These are phyloP conservation scores for Diadromus collaris DNA, from an alignment of 2,888 invertebrate genomes.

Conservation along the genomic window DNA sequence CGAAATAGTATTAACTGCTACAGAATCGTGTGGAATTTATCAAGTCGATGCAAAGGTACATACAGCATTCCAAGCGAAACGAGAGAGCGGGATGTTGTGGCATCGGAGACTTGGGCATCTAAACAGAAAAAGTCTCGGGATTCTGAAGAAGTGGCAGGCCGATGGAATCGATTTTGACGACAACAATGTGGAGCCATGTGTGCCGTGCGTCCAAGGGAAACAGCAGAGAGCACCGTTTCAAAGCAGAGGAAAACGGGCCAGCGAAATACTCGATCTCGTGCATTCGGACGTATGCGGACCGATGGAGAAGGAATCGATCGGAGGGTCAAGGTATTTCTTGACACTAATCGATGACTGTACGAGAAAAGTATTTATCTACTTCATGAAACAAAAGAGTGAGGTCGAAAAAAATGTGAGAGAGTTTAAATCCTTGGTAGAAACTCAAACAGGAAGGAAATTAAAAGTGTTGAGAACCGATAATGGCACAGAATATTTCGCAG, in stretches of 20 bases:
- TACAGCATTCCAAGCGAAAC: conserved; percentile 45
- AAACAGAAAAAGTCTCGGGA: conserved; percentile 51
- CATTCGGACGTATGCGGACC: conserved; percentile 76
- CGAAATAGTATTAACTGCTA: conserved; percentile 4
- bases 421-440: not conserved
- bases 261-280: conserved; percentile 68
- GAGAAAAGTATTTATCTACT: conserved; percentile 50
- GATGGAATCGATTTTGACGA: conserved; percentile 28
- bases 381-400: conserved; percentile 65
- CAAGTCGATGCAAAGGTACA: conserved; percentile 2
- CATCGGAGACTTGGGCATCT: conserved; percentile 66
- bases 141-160: conserved; percentile 51
- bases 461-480: conserved; percentile 67
- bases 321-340: conserved; percentile 70
- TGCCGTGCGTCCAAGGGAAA: conserved; percentile 67
- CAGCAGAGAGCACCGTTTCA: conserved; percentile 63
- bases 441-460: conserved; percentile 59
- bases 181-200: conserved; percentile 46
- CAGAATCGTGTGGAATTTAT: conserved; percentile 16
- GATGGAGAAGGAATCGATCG: conserved; percentile 72
- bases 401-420: not conserved
- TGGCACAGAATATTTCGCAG: conserved; percentile 62
- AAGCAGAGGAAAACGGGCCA: conserved; percentile 57
- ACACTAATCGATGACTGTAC: conserved; percentile 30
- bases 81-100: conserved; percentile 62